Evolutionary conservation across 1,140 invertebrate species (phyloP).

Genomic region (Heliconius congener): DNA sequence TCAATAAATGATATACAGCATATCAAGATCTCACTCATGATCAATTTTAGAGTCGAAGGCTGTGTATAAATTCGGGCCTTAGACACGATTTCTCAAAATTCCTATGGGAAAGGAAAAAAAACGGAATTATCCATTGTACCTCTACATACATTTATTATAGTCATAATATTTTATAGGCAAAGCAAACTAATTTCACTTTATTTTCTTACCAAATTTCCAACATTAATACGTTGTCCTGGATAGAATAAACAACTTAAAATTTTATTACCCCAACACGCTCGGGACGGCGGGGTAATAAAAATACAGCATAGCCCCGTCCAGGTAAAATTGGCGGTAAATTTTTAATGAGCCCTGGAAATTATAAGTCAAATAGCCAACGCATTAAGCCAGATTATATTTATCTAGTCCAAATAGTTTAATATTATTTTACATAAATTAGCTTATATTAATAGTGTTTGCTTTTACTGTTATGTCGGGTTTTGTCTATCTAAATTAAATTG

Average conservation of each 20-base stretch:
- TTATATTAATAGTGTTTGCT: not conserved
- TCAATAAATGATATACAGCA: no score
- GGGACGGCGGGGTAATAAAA: conserved; percentile 34
- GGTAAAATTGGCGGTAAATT: conserved; percentile 41
- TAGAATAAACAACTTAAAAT: conserved; percentile 36
- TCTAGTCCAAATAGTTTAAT: not conserved
- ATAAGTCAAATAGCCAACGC: conserved; percentile 21
- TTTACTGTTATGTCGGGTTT: not conserved
- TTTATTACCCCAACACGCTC: conserved; percentile 24
- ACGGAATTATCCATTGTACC: no score
- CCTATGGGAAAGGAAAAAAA: no score
- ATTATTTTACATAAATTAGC: not conserved
- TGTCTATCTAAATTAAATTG: no score
- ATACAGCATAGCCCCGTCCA: conserved; percentile 32
- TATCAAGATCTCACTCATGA: no score
- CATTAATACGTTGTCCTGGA: conserved; percentile 22
- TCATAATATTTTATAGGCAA: not conserved
- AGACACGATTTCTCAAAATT: no score
- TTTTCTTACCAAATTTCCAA: conserved; percentile 20
- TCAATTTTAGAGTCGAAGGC: no score
- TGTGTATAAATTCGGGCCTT: no score
- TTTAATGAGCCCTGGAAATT: conserved; percentile 34
- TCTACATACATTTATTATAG: not conserved
- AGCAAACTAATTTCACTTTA: conserved; percentile 10
- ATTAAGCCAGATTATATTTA: conserved; percentile 4